Evolutionary conservation across 1,140 invertebrate genomes (phyloP).

Genomic region (Helicoverpa armigera): DNA sequence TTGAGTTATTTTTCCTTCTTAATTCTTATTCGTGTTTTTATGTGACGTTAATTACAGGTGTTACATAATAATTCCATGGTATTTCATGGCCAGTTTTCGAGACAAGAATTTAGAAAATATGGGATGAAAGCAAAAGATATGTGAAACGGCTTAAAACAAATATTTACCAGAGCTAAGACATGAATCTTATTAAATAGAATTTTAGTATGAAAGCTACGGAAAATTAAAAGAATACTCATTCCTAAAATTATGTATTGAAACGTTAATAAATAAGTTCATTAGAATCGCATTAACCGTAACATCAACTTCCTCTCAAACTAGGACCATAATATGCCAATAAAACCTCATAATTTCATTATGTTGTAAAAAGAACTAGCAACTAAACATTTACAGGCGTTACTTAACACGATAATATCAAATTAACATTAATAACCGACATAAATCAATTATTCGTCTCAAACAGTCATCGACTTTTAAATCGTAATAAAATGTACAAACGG

Average conservation of each 20-base stretch:
- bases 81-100: too few species aligned
- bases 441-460: constrained; percentile 85
- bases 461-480: constrained; percentile 85
- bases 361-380: constrained; percentile 35
- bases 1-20: background rate
- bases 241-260: background rate
- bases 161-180: too few species aligned
- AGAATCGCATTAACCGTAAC: background rate
- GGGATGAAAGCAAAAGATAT: too few species aligned
- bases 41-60: too few species aligned
- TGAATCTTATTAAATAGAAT: too few species aligned
- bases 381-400: constrained; percentile 52
- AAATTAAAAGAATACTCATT: too few species aligned
- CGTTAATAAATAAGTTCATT: background rate
- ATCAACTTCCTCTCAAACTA: background rate
- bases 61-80: too few species aligned
- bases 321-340: constrained; percentile 7
- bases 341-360: constrained; percentile 30
- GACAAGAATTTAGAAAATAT: too few species aligned
- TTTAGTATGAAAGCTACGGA: too few species aligned
- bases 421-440: constrained; percentile 81
- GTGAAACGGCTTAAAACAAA: too few species aligned
- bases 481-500: constrained; percentile 85
- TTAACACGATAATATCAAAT: constrained; percentile 79
- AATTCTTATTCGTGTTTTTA: background rate